A percentile compares a stretch with the other conserved stretches of the same genome.
Conservation (phyloP, 1,140 invertebrate genomes). For the Nebria ingens region DNA sequence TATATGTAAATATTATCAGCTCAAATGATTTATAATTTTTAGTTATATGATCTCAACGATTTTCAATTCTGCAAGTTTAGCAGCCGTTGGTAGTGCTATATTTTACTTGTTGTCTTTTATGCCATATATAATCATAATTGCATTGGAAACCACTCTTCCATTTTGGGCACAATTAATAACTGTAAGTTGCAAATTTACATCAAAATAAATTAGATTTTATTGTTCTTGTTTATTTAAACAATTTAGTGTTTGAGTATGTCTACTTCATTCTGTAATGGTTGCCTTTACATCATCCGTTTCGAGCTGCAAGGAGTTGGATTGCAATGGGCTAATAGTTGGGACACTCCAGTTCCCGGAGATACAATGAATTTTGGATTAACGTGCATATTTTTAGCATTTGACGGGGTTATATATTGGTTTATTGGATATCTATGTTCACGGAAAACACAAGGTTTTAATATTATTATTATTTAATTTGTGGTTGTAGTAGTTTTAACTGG, state of each 20-base stretch:
- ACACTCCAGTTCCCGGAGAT: conserved; percentile 35
- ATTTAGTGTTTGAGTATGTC: conserved; percentile 51
- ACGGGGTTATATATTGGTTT: conserved; percentile 35
- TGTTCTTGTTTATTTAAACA: conserved; percentile 17
- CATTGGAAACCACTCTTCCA: conserved; percentile 46
- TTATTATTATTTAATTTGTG: not conserved
- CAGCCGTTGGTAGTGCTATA: conserved; percentile 46
- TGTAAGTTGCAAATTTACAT: conserved; percentile 30
- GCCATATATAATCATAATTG: conserved; percentile 52
- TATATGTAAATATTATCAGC: not conserved
- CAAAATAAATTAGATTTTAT: conserved; percentile 24
- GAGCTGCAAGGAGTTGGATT: conserved; percentile 46
- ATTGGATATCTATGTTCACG: conserved; percentile 33
- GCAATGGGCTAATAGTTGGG: conserved; percentile 38
- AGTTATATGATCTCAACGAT: conserved; percentile 57
- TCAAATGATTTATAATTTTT: conserved; percentile 18
- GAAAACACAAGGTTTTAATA: not conserved
- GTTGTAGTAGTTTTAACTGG: not conserved
- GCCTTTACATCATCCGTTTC: conserved; percentile 44
- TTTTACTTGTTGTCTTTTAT: conserved; percentile 52
- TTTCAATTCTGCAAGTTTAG: conserved; percentile 50
- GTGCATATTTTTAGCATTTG: conserved; percentile 37
- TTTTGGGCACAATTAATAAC: conserved; percentile 43
- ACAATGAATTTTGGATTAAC: conserved; percentile 39
- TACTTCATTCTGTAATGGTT: conserved; percentile 50